These are phyloP conservation scores for Leptinotarsa rubiginosa DNA, from an alignment of 2,888 invertebrate species.

Conservation along the genomic window DNA sequence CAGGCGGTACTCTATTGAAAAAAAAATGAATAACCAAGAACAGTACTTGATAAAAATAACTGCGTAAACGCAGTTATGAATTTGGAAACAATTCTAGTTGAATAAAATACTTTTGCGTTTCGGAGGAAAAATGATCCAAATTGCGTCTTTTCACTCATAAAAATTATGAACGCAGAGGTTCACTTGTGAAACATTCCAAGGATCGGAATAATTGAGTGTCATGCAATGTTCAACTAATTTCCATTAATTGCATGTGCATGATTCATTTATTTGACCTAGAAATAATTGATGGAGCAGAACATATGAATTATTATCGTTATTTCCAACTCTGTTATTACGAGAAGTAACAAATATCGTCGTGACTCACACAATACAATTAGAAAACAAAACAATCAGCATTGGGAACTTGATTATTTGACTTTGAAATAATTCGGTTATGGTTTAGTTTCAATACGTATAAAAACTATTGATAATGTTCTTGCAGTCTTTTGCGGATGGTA, in stretches of 20 bases:
- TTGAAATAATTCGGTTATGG: too few relatives aligned
- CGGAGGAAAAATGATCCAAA: neutral
- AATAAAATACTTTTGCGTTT: neutral
- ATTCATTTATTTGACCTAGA: conserved; percentile 17
- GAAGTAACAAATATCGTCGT: neutral
- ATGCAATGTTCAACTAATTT: conserved; percentile 6
- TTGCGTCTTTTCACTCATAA: neutral
- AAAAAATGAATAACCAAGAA: too few relatives aligned
- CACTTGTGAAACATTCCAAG: conserved; percentile 1
- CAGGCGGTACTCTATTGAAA: too few relatives aligned
- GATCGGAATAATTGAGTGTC: conserved; percentile 7
- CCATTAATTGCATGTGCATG: conserved; percentile 13
- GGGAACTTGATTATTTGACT: too few relatives aligned
- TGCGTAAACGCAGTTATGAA: too few relatives aligned
- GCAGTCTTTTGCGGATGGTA: too few relatives aligned
- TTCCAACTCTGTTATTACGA: neutral
- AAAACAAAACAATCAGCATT: too few relatives aligned
- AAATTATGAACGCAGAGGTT: neutral
- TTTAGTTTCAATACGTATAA: too few relatives aligned
- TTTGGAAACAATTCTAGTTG: too few relatives aligned
- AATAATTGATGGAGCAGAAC: conserved; percentile 8
- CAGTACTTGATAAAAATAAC: too few relatives aligned
- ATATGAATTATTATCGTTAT: neutral
- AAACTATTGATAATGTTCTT: too few relatives aligned
- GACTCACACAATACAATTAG: too few relatives aligned